Percentiles rank a stretch among this genome's conserved stretches.
Conservation (phyloP, 1,140 invertebrate genomes). For the Saxidomus purpurata region DNA sequence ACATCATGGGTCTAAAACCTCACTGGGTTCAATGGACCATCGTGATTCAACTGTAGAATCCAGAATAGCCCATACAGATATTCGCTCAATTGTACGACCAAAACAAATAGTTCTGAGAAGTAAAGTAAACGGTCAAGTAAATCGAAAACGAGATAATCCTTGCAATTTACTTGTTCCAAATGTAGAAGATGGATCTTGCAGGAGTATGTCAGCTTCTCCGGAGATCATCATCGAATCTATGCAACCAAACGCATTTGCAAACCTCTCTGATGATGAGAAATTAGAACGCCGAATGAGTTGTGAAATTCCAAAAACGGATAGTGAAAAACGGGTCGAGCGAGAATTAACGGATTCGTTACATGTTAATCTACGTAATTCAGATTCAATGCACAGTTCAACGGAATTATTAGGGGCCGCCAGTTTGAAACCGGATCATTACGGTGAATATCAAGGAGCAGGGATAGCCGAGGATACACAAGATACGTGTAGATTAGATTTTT, state of each 20-base stretch:
- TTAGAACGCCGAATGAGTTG: constrained; percentile 57
- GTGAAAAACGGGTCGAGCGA: constrained; percentile 67
- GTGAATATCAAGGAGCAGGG: constrained; percentile 32
- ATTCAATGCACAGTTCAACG: constrained; percentile 53
- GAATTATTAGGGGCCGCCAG: constrained; percentile 60
- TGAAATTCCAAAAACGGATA: constrained; percentile 65
- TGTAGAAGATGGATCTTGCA: constrained; percentile 37
- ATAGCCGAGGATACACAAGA: neutral
- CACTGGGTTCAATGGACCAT: constrained; percentile 36
- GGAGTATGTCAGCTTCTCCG: constrained; percentile 59
- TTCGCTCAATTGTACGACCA: constrained; percentile 75
- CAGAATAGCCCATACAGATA: constrained; percentile 73
- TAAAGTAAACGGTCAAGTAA: constrained; percentile 60
- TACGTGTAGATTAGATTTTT: constrained; percentile 35
- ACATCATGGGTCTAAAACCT: constrained; percentile 33
- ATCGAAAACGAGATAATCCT: constrained; percentile 13
- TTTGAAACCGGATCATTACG: constrained; percentile 35
- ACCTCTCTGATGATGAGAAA: constrained; percentile 70
- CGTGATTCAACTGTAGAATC: constrained; percentile 67
- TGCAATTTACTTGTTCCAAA: constrained; percentile 58
- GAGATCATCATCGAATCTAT: constrained; percentile 72
- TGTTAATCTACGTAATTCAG: constrained; percentile 6
- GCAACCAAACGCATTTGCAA: constrained; percentile 65
- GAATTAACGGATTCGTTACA: constrained; percentile 42
- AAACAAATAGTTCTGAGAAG: constrained; percentile 63